Conservation (phyloP, 2,113 vertebrate species). For the Polyodon spathula region DNA sequence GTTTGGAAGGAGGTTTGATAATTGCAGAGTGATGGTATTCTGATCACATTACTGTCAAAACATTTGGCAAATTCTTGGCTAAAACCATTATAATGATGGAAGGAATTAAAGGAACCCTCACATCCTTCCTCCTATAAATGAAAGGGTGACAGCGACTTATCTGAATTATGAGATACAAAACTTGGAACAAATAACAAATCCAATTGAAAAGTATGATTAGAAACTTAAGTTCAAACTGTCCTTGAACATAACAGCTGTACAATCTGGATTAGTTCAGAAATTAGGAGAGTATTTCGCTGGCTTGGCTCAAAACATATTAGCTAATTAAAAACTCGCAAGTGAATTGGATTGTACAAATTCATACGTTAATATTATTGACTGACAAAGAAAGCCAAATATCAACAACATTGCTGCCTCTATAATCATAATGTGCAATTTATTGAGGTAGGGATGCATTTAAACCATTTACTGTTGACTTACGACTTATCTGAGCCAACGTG, state of each 20-base stretch:
- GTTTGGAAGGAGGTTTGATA: not conserved
- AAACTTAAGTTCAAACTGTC: not conserved
- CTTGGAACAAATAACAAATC: constrained; percentile 1
- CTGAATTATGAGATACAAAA: constrained; percentile 5
- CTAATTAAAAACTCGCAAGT: no score
- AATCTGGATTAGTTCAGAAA: not conserved
- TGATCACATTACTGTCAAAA: constrained; percentile 3
- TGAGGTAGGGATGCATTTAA: no score
- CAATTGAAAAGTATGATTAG: not conserved
- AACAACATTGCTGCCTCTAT: no score
- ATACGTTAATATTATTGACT: no score
- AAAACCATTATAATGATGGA: constrained; percentile 5
- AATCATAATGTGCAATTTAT: no score
- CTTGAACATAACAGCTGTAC: not conserved
- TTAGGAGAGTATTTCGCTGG: no score
- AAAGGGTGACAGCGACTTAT: constrained; percentile 4
- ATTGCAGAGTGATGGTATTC: constrained; percentile 1
- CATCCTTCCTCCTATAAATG: not conserved
- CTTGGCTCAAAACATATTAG: no score
- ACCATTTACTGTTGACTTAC: no score
- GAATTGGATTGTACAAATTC: no score
- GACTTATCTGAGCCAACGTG: no score
- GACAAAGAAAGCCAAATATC: no score
- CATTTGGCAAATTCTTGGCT: constrained; percentile 4
- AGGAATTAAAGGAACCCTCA: constrained; percentile 1